Conservation (phyloP, 2,888 invertebrate genomes). For the Hemistola chrysoprasaria region DNA sequence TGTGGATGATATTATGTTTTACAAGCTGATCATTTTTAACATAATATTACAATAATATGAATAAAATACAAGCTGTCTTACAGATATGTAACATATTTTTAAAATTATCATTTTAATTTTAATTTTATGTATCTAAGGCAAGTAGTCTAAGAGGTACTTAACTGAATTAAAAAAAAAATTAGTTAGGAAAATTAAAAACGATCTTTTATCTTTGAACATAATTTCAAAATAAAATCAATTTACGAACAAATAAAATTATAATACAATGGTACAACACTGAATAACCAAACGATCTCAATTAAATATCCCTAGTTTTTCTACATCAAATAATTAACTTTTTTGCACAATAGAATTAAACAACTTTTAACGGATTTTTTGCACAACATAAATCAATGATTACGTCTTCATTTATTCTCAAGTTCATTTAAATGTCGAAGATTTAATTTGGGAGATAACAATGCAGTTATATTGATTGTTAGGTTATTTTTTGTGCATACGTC, state of each 20-base stretch:
- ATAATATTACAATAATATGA: slow-evolving; percentile 8
- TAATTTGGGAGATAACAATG: slow-evolving; percentile 28
- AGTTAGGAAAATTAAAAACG: no score
- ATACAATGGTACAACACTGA: no score
- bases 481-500: slow-evolving; percentile 17
- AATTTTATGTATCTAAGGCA: not conserved
- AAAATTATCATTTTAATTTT: slow-evolving; percentile 8
- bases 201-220: no score
- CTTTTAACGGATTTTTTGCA: no score
- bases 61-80: no score
- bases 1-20: slow-evolving; percentile 12
- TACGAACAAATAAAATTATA: no score
- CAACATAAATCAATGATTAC: slow-evolving; percentile 3
- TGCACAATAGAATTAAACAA: no score
- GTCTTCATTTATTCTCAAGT: slow-evolving; percentile 16
- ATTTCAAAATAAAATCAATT: no score
- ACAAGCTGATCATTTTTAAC: slow-evolving; percentile 8
- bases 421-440: slow-evolving; percentile 29
- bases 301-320: no score
- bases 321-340: slow-evolving; percentile 1
- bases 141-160: no score
- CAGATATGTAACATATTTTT: slow-evolving; percentile 3
- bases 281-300: no score
- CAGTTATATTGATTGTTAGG: slow-evolving; percentile 24
- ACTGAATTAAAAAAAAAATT: no score